phyloP scores from a whole-genome alignment of 1,140 invertebrate genomes.

The Tetragnatha versicolor region DNA sequence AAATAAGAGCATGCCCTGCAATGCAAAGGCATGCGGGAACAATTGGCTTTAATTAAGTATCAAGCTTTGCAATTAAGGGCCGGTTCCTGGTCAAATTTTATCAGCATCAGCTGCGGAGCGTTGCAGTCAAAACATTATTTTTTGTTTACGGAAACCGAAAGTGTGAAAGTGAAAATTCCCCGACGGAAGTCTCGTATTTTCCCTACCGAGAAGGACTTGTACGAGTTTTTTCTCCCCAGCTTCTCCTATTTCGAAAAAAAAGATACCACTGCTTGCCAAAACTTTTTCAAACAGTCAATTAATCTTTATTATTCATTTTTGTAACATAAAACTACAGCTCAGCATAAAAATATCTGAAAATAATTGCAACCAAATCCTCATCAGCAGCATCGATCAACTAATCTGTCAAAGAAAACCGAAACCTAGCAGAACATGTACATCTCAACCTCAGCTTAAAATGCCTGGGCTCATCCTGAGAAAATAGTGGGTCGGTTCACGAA shows the following conservation, averaged over 20 bases:
- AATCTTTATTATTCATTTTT: too few relatives aligned
- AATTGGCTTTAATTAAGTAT: background rate
- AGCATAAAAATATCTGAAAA: too few relatives aligned
- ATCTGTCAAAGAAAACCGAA: slow-evolving; percentile 40
- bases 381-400: too few relatives aligned
- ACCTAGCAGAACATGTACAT: slow-evolving; percentile 18
- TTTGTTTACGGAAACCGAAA: background rate
- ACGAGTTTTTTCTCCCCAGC: too few relatives aligned
- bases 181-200: too few relatives aligned
- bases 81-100: background rate
- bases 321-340: too few relatives aligned
- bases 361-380: too few relatives aligned
- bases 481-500: slow-evolving; percentile 18
- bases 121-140: slow-evolving; percentile 26
- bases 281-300: too few relatives aligned
- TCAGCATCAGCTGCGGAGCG: background rate
- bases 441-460: slow-evolving; percentile 30
- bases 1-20: slow-evolving; percentile 5
- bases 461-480: slow-evolving; percentile 22
- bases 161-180: background rate
- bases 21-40: background rate
- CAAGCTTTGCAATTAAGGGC: background rate
- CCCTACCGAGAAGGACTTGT: too few relatives aligned
- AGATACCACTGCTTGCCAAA: too few relatives aligned
- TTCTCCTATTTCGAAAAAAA: too few relatives aligned